phyloP scores from a whole-genome alignment of 2,797 vertebrate species.

The Myiotriccus ornatus region DNA sequence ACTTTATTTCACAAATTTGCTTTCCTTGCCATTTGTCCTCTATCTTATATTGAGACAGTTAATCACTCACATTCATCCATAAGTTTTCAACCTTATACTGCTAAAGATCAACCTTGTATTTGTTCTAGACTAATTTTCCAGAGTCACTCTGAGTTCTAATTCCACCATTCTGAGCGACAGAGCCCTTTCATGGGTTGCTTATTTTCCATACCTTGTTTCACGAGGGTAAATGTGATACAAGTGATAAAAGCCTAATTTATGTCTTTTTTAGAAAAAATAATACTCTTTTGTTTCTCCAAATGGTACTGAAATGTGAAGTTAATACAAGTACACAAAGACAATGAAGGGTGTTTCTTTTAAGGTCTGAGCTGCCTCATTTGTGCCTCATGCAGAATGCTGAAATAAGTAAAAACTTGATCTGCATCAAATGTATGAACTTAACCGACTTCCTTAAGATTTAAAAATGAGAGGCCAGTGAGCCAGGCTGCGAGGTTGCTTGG shows the following conservation, averaged over 20 bases:
- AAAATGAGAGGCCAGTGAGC: not conserved
- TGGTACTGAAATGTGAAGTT: not conserved
- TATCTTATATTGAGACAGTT: not conserved
- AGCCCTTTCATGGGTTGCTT: not conserved
- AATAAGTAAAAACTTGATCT: constrained; percentile 44
- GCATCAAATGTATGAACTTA: constrained; percentile 34
- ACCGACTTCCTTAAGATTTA: constrained; percentile 8
- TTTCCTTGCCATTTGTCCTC: not conserved
- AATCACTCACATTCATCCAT: accelerated
- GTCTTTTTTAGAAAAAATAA: not conserved
- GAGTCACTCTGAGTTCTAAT: not conserved
- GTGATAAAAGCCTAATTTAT: not conserved
- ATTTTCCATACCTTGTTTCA: not conserved
- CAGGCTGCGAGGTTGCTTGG: not conserved
- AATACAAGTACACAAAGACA: not conserved
- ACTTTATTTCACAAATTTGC: not conserved
- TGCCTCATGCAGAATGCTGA: constrained; percentile 16
- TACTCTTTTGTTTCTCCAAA: not conserved
- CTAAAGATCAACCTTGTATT: not conserved
- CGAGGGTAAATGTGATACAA: not conserved
- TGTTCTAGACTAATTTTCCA: not conserved
- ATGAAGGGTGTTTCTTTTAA: not conserved
- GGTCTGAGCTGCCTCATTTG: not conserved
- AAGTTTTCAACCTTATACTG: not conserved
- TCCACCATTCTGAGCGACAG: accelerated